Base-by-base conservation (phyloP, 2,888 invertebrate genomes). In the Celastrina argiolus region DNA sequence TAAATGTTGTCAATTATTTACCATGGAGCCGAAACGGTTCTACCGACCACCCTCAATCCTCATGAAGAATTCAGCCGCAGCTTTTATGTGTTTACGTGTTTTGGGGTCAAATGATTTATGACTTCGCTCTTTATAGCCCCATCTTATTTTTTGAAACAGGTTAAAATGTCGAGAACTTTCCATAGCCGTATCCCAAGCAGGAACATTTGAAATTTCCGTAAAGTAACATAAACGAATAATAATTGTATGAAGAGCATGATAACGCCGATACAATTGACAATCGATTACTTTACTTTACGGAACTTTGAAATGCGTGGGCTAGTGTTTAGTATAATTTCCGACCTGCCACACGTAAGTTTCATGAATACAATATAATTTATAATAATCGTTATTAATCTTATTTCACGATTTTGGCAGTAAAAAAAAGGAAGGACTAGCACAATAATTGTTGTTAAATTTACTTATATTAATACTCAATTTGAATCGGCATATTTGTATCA, bases 1-100 rank as follows among this genome's bases (percentile, higher is more conserved):
- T 39, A 39, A 61, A 22, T 36, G 59, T 59, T 36, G 18, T 34
- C 61, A 61, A 61, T 61, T 39, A 61, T 61, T 61, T 39, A 61
- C 61, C 34, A 61, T n/a, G 34, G n/a, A 16, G n/a, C n/a, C n/a
- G n/a, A n/a, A n/a, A 2, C 34, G 22, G 39, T 36, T 16, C 34
- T 14, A n/a, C 22, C 39, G 61, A 61, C 61, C 61, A 61, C 61
- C 61, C 61, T 61, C 61, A 18, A 61, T 39, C 61, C 61, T 61
- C 61, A 18, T 39, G 61, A 61, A 39, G 39, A 22, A 61, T 61
- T 36, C 61, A 26, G 14, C 39, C 22, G 22, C 39, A 7, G 39
- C 12, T 36, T 59, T 61, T 61, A 39, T 61, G 39, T 36, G 39
- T 34, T 59, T 59, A 59, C 59, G 59, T 59, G 16, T 39, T 61